Percentiles rank a stretch among this genome's conserved stretches.
Evolutionary conservation across 2,113 vertebrate species (phyloP).

Genomic region (Oryzias curvinotus): DNA sequence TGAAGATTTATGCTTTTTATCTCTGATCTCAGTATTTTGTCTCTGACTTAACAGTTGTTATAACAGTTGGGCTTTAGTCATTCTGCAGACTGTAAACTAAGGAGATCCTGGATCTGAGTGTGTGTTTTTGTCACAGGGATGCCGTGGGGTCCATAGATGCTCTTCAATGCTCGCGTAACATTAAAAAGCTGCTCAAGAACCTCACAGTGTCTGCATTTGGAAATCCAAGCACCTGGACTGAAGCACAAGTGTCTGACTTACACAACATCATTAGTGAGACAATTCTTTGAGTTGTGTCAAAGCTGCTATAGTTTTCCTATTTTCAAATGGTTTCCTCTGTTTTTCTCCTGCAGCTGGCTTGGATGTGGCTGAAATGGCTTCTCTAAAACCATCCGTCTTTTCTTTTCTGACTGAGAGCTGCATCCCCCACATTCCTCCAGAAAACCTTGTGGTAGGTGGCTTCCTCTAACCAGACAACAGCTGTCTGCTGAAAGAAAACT

Average conservation of each 20-base stretch:
- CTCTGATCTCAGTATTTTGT: too few relatives aligned
- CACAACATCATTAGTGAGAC: conserved; percentile 67
- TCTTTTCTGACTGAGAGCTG: conserved; percentile 42
- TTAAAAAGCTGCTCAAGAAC: conserved; percentile 44
- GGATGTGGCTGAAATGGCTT: conserved; percentile 42
- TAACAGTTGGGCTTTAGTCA: too few relatives aligned
- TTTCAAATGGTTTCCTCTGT: background rate
- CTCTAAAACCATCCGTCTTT: conserved; percentile 50
- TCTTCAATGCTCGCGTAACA: conserved; percentile 38
- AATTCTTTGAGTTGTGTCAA: background rate
- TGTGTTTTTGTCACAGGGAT: conserved; percentile 50
- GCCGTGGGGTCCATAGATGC: conserved; percentile 55
- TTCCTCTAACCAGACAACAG: background rate
- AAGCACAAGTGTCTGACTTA: conserved; percentile 51
- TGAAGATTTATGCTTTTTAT: too few relatives aligned
- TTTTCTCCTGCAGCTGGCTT: conserved; percentile 60
- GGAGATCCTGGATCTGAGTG: too few relatives aligned
- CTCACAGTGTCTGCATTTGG: conserved; percentile 55
- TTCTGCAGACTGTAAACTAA: too few relatives aligned
- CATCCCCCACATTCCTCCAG: conserved; percentile 59
- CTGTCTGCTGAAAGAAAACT: background rate
- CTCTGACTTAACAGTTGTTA: too few relatives aligned
- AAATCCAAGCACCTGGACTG: conserved; percentile 51
- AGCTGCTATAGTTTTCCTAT: too few relatives aligned
- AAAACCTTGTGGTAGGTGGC: conserved; percentile 64